These are phyloP conservation scores for Linyphia triangularis DNA, from an alignment of 2,888 invertebrate species.

Conservation along the genomic window DNA sequence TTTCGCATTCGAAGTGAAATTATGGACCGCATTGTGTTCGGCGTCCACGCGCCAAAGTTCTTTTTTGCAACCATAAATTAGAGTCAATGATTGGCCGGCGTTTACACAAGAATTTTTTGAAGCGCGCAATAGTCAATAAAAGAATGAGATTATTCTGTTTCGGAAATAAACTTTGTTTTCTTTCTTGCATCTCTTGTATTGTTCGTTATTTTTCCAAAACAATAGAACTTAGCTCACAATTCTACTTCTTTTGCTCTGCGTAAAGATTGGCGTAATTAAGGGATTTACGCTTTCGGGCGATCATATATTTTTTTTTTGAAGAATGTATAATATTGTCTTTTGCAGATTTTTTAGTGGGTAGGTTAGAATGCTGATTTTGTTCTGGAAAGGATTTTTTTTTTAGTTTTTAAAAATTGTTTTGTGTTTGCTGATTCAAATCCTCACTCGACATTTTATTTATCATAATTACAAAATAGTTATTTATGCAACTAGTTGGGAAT, in stretches of 20 bases:
- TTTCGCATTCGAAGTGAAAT: neutral
- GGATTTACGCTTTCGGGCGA: neutral
- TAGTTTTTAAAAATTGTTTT: too few species aligned
- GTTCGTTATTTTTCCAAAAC: constrained; percentile 28
- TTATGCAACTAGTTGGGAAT: too few species aligned
- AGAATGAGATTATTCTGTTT: constrained; percentile 2
- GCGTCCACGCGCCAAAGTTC: constrained; percentile 2
- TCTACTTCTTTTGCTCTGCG: neutral
- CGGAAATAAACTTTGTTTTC: constrained; percentile 10
- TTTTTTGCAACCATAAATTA: constrained; percentile 55
- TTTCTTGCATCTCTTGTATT: neutral
- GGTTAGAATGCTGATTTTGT: too few species aligned
- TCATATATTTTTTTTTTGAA: neutral
- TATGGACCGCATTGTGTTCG: constrained; percentile 37
- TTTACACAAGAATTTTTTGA: neutral
- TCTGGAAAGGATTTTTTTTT: too few species aligned
- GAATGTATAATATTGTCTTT: too few species aligned
- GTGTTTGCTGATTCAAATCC: too few species aligned
- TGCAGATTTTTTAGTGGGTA: too few species aligned
- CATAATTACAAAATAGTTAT: too few species aligned
- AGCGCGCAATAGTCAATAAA: neutral
- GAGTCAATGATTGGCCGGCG: neutral
- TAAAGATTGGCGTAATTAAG: constrained; percentile 21
- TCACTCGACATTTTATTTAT: too few species aligned
- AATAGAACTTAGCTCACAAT: neutral